Evolutionary conservation across 1,140 invertebrate species (phyloP), one percentile per base, ranked within the genome.

Genomic region (Sipha flava): DNA sequence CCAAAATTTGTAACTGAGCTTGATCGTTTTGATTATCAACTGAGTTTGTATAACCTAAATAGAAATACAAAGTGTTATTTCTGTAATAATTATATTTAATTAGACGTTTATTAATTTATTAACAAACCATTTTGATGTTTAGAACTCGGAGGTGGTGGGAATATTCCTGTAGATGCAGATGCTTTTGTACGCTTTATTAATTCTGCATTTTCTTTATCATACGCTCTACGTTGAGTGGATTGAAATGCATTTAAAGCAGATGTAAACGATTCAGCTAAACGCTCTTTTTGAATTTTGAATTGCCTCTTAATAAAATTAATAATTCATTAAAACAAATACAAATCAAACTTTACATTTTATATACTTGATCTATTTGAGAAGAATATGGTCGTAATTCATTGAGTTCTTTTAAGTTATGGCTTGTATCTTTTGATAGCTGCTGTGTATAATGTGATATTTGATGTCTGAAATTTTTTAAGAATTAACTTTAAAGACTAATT

Each of bases 371-470:
- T 21, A 88, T 87, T 54, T 77, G 73, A 59, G 73, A 75, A 52
- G 84, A 83, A 45, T 86, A 84, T 18, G 86, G 68, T 6, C 89
- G 88, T 79, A 93, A 84, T 80, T 88, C 88, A 84, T 89, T 89
- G 77, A 97, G 85, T 79, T 94, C 91, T 87, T 95, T 95, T 62
- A 98, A 87, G 85, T 93, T 90, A 66, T 90, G 89, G 84, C 91
- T 95, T 14, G 97, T 99, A 85, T 98, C 96, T 85, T 97, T 96
- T 0, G 94, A 95, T 82, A 99, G 86, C 83, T 96, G 94, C 84
- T 98, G 94, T 2, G 96, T 98, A 84, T 98, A 97, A 85, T 97
- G 95, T 85, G 96, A 95, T 83, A 97, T 92, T 85, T 96, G 92
- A 87, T 97, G 94, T 59, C 95, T 97, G 82, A 59, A 87, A 87